Percentiles rank a stretch among this genome's conserved stretches.
These are phyloP conservation scores for Cheilosia soror DNA, from an alignment of 2,888 invertebrate species.

Conservation along the genomic window DNA sequence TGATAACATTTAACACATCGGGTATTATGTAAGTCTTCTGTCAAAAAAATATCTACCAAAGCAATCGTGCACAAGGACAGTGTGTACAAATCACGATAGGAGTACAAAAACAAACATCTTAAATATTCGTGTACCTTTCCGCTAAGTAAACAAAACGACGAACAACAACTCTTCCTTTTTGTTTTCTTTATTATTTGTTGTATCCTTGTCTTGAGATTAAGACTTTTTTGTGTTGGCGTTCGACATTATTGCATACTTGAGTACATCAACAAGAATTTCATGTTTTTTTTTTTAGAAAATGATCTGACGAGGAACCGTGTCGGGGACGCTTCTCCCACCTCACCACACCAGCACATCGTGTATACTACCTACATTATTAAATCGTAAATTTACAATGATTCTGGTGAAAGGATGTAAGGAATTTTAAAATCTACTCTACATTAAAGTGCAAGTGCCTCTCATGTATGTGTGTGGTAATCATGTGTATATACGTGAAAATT, in stretches of 20 bases:
- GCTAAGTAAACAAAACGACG: slow-evolving; percentile 21
- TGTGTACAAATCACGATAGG: slow-evolving; percentile 44
- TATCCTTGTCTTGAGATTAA: slow-evolving; percentile 48
- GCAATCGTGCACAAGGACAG: slow-evolving; percentile 38
- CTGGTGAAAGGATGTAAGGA: slow-evolving; percentile 40
- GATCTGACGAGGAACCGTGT: not conserved
- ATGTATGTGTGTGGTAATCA: not conserved
- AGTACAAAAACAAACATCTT: slow-evolving; percentile 12
- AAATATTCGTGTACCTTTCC: slow-evolving; percentile 31
- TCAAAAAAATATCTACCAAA: slow-evolving; percentile 23
- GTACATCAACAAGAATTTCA: slow-evolving; percentile 56
- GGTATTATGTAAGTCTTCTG: slow-evolving; percentile 16
- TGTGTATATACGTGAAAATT: not conserved
- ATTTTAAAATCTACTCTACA: slow-evolving; percentile 54
- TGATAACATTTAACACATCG: slow-evolving; percentile 10
- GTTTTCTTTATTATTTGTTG: not conserved
- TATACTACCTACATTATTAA: slow-evolving; percentile 58
- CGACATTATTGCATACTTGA: slow-evolving; percentile 65
- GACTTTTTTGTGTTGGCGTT: slow-evolving; percentile 48
- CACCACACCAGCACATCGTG: slow-evolving; percentile 17
- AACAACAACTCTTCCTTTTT: slow-evolving; percentile 17
- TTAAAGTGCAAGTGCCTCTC: slow-evolving; percentile 51
- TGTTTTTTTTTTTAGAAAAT: not conserved
- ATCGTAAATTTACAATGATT: slow-evolving; percentile 67
- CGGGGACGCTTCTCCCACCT: not conserved